Evolutionary conservation across 2,888 invertebrate species (phyloP).

Genomic region (Rhingia campestris): DNA sequence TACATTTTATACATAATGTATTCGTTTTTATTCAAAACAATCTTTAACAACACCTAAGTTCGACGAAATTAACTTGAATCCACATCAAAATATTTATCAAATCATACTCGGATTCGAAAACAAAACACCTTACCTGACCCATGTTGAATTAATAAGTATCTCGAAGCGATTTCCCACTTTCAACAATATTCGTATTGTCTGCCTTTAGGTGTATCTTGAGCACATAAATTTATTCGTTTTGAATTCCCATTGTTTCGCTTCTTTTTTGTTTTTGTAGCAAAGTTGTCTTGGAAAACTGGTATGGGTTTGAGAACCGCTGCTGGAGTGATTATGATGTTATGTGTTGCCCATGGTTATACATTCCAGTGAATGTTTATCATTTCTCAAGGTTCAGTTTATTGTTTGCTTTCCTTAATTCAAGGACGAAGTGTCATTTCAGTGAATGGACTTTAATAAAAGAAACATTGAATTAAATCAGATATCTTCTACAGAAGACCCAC

Average conservation of each 20-base stretch:
- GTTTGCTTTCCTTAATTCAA: no score
- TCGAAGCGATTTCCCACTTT: slow-evolving; percentile 39
- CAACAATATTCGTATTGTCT: slow-evolving; percentile 27
- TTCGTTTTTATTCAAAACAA: no score
- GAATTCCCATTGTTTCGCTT: background rate
- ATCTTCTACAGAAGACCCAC: no score
- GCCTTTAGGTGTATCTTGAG: no score
- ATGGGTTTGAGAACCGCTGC: slow-evolving; percentile 28
- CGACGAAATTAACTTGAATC: background rate
- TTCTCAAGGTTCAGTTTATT: no score
- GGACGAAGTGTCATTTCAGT: no score
- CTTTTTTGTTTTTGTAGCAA: slow-evolving; percentile 29
- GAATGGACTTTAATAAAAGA: no score
- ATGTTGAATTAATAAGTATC: slow-evolving; percentile 24
- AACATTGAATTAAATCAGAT: no score
- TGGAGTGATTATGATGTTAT: slow-evolving; percentile 30
- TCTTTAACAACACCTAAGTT: no score
- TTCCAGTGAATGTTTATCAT: no score
- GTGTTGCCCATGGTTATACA: no score
- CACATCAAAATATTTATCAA: background rate
- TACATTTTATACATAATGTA: no score
- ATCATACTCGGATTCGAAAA: background rate
- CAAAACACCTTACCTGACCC: background rate
- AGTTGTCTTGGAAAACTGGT: slow-evolving; percentile 35
- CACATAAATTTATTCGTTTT: slow-evolving; percentile 1